Percentiles rank a stretch among this genome's conserved stretches.
phyloP scores from a whole-genome alignment of 2,797 vertebrate species.

The Presbytis comata region DNA sequence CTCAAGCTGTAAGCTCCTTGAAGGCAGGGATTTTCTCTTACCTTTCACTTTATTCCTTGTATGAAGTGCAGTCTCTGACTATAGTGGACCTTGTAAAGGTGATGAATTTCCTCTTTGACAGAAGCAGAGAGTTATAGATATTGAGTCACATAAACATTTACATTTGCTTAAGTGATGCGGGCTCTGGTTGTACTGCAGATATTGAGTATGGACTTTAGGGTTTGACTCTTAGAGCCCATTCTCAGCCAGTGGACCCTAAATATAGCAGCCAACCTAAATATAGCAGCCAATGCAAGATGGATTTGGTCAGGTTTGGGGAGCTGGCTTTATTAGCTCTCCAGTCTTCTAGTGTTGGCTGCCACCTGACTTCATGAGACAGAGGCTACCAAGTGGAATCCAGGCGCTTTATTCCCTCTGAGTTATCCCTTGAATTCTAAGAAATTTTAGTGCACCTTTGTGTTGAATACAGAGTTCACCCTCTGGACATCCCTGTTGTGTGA shows the following conservation, averaged over 20 bases:
- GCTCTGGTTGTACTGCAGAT: not conserved
- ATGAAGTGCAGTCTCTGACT: not conserved
- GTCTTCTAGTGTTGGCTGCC: not conserved
- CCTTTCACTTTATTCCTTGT: not conserved
- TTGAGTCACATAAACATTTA: not conserved
- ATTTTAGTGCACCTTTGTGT: not conserved
- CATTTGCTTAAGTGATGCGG: not conserved
- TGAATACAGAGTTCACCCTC: not conserved
- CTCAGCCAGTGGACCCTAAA: not conserved
- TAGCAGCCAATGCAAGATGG: not conserved
- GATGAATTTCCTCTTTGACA: not conserved
- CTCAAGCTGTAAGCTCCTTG: not conserved
- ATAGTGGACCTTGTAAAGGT: not conserved
- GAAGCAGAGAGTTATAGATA: not conserved
- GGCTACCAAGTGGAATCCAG: not conserved
- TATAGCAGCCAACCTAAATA: not conserved
- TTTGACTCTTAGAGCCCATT: not conserved
- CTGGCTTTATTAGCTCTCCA: not conserved
- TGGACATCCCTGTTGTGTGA: not conserved
- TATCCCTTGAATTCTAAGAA: not conserved
- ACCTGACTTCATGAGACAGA: not conserved
- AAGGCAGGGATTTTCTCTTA: not conserved
- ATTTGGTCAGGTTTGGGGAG: not conserved
- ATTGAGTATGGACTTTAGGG: not conserved
- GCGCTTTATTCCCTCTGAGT: not conserved